Conservation (phyloP, 2,113 vertebrate genomes). For the Myocastor coypus region DNA sequence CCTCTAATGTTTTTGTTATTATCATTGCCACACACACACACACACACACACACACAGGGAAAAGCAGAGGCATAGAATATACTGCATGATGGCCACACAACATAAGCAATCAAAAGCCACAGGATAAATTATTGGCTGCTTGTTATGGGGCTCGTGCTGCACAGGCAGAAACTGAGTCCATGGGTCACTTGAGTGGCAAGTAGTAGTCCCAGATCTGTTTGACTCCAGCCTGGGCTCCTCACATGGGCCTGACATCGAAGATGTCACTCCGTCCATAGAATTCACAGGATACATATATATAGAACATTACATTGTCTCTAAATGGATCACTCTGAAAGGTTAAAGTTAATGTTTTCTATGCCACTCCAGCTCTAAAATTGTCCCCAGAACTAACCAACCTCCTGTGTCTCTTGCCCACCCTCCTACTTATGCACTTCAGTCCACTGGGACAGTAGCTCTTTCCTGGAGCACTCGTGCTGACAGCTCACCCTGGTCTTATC, state of each 20-base stretch:
- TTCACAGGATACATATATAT: not conserved
- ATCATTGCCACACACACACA: not conserved
- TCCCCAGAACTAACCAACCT: not conserved
- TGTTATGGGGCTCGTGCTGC: not conserved
- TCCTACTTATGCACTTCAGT: not conserved
- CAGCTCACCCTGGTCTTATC: not conserved
- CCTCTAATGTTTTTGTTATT: not conserved
- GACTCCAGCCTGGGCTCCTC: not conserved
- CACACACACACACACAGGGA: not conserved
- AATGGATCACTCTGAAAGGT: not conserved
- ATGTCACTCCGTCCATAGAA: not conserved
- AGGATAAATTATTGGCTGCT: not conserved
- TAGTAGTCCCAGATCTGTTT: not conserved
- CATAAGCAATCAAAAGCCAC: not conserved
- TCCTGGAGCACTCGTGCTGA: not conserved
- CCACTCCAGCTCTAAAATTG: not conserved
- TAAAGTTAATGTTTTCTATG: not conserved
- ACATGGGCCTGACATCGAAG: fast-evolving
- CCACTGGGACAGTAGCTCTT: not conserved
- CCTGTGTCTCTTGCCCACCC: not conserved
- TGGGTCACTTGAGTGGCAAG: not conserved
- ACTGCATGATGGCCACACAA: no score
- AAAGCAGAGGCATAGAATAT: not conserved
- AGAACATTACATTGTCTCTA: not conserved
- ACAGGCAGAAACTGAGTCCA: not conserved